Evolutionary conservation across 2,113 vertebrate genomes (phyloP).

Genomic region (human (Homo sapiens)): DNA sequence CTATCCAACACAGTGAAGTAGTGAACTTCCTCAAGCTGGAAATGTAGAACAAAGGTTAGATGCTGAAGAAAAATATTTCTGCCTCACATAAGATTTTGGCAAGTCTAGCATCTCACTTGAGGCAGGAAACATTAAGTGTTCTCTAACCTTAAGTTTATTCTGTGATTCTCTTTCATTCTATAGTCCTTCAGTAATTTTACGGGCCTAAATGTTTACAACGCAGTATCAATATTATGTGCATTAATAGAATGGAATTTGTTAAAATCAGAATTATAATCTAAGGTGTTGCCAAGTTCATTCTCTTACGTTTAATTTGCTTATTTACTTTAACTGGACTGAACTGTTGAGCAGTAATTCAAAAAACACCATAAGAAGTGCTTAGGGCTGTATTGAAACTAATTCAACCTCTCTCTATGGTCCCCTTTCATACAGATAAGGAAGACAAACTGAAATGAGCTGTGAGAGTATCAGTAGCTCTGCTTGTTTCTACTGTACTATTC

Average conservation of each 20-base stretch:
- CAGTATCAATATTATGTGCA: background rate
- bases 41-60: background rate
- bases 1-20: background rate
- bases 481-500: background rate
- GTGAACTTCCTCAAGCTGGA: background rate
- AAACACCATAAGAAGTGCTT: background rate
- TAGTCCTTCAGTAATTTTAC: background rate
- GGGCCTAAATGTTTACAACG: background rate
- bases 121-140: background rate
- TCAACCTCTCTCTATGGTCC: background rate
- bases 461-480: background rate
- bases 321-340: background rate
- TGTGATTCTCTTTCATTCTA: background rate
- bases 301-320: background rate
- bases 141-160: background rate
- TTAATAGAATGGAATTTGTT: background rate
- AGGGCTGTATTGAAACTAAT: background rate
- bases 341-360: background rate
- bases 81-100: background rate
- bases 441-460: background rate
- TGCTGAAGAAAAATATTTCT: background rate
- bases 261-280: background rate
- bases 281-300: background rate
- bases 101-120: background rate
- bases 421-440: background rate